These are phyloP conservation scores for Arnoldichthys spilopterus DNA, from an alignment of 2,797 vertebrate genomes.

Conservation along the genomic window DNA sequence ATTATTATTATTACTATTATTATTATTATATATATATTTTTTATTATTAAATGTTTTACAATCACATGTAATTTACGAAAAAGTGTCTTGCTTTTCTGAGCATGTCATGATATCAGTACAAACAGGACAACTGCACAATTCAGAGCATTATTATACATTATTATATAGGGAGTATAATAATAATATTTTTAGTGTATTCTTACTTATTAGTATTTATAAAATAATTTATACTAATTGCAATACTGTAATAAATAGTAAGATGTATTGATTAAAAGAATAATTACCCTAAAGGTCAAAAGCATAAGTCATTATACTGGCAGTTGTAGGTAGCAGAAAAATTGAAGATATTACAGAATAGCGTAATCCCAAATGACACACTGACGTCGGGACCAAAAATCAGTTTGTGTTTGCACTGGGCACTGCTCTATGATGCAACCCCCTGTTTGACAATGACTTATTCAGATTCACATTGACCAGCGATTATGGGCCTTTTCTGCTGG, in stretches of 20 bases:
- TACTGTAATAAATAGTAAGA: too few species aligned
- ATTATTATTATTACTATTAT: too few species aligned
- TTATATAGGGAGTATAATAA: too few species aligned
- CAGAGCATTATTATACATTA: too few species aligned
- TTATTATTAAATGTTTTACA: not conserved
- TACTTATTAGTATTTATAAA: not conserved
- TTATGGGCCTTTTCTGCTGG: not conserved
- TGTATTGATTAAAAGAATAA: not conserved
- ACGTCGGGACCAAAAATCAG: conserved; percentile 1
- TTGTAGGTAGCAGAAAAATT: not conserved
- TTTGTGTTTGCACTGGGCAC: not conserved
- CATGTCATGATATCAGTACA: too few species aligned
- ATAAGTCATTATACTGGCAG: not conserved
- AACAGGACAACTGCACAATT: too few species aligned
- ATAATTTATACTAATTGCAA: not conserved
- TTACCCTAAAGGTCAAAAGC: not conserved
- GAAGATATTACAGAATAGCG: not conserved
- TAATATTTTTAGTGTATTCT: too few species aligned
- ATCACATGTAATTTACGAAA: too few species aligned
- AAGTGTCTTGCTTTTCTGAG: too few species aligned
- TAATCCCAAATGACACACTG: not conserved
- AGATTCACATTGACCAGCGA: not conserved
- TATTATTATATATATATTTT: not conserved
- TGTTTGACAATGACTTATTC: conserved; percentile 5
- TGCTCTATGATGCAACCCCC: not conserved